Evolutionary conservation across 2,888 invertebrate genomes (phyloP).

Genomic region (Molanna angustata): DNA sequence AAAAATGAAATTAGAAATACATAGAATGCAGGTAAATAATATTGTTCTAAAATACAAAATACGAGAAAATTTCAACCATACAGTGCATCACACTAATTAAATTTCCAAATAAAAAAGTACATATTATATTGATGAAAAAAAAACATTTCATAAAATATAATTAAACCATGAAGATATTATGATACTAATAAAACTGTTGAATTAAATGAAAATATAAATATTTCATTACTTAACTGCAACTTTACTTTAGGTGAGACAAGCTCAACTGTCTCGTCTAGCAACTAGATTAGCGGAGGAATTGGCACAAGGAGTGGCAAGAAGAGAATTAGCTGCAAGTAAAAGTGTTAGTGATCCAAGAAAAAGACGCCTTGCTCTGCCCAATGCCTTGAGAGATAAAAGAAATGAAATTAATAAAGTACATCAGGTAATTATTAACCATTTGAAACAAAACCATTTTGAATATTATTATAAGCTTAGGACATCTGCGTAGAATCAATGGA

Average conservation of each 20-base stretch:
- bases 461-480: too few species aligned
- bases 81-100: too few species aligned
- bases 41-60: too few species aligned
- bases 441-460: not conserved
- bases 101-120: too few species aligned
- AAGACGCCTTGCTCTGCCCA: slow-evolving; percentile 10
- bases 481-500: too few species aligned
- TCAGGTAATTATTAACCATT: slow-evolving; percentile 37
- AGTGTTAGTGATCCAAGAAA: slow-evolving; percentile 30
- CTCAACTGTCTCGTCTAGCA: slow-evolving; percentile 30
- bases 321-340: slow-evolving; percentile 48
- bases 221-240: not conserved
- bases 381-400: slow-evolving; percentile 46
- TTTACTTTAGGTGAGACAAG: slow-evolving; percentile 18
- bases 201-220: too few species aligned
- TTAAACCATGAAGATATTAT: too few species aligned
- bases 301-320: slow-evolving; percentile 47
- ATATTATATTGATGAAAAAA: too few species aligned
- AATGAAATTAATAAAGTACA: slow-evolving; percentile 39
- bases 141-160: too few species aligned
- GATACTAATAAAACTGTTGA: too few species aligned
- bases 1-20: slow-evolving; percentile 77
- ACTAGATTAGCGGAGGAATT: slow-evolving; percentile 49
- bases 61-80: too few species aligned
- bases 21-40: slow-evolving; percentile 75